These are phyloP conservation scores for Pan paniscus DNA, from an alignment of 2,113 vertebrate species.

Conservation along the genomic window DNA sequence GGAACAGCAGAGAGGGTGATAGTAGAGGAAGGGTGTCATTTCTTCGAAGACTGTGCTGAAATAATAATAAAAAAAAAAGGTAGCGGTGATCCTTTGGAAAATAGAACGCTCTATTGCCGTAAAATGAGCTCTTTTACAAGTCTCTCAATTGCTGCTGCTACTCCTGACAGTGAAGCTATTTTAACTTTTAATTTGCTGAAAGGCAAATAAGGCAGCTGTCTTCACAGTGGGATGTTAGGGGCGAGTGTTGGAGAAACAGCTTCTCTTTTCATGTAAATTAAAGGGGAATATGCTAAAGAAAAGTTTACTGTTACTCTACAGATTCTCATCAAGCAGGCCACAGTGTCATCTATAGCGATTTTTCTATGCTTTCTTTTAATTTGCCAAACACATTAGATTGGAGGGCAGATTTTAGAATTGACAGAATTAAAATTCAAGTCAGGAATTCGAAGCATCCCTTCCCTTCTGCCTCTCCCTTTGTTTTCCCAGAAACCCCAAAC, in stretches of 20 bases:
- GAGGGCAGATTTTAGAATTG: constrained; percentile 1
- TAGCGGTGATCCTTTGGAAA: not conserved
- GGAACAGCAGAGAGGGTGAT: not conserved
- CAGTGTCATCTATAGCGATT: not conserved
- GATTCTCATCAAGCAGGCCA: not conserved
- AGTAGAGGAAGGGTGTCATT: not conserved
- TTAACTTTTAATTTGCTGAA: constrained; percentile 72
- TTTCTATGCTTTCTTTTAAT: not conserved
- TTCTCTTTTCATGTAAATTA: constrained; percentile 49
- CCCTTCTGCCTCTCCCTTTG: not conserved
- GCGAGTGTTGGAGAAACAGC: constrained; percentile 25
- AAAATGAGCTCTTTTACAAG: not conserved
- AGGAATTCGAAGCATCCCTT: not conserved
- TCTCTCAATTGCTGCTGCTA: not conserved
- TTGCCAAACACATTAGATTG: constrained; percentile 10
- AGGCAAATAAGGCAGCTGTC: constrained; percentile 64
- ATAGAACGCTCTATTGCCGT: not conserved
- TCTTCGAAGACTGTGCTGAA: not conserved
- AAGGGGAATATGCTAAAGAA: constrained; percentile 5
- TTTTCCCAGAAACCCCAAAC: not conserved
- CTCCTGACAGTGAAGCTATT: constrained; percentile 56
- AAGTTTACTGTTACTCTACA: not conserved
- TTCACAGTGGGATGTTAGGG: constrained; percentile 59
- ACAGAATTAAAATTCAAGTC: not conserved
- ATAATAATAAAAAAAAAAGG: not conserved